These are phyloP conservation scores for Tetranychus truncatus DNA, from an alignment of 2,888 invertebrate genomes.

Conservation along the genomic window DNA sequence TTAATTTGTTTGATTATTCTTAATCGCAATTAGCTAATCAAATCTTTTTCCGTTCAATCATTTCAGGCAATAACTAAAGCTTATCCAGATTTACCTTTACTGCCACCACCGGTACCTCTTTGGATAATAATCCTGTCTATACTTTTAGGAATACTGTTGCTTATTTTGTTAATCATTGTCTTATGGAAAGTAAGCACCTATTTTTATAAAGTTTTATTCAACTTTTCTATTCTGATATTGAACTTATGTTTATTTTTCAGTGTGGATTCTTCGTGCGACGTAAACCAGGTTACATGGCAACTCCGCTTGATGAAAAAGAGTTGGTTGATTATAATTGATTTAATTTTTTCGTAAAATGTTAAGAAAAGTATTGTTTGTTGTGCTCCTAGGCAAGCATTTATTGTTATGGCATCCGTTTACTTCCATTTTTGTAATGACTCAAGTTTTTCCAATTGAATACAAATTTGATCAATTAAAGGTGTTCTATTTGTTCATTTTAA, in stretches of 20 bases:
- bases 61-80: constrained; percentile 48
- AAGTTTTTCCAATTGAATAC: too few species aligned
- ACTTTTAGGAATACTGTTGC: constrained; percentile 58
- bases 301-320: constrained; percentile 24
- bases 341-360: too few species aligned
- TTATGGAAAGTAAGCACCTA: constrained; percentile 58
- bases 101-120: constrained; percentile 53
- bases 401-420: too few species aligned
- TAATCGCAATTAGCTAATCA: constrained; percentile 22
- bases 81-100: constrained; percentile 58
- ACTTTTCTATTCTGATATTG: too few species aligned
- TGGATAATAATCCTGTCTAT: constrained; percentile 70
- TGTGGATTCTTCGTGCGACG: neutral
- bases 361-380: too few species aligned
- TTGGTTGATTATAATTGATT: neutral
- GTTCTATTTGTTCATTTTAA: too few species aligned
- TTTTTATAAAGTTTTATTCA: too few species aligned
- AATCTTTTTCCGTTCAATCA: constrained; percentile 40
- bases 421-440: too few species aligned
- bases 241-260: neutral
- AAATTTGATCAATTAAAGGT: too few species aligned
- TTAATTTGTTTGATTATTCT: constrained; percentile 3
- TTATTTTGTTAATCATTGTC: constrained; percentile 56
- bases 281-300: neutral
- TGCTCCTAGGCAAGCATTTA: too few species aligned